Evolutionary conservation across 2,797 vertebrate species (phyloP).

Genomic region (Gallinago nigripennis): DNA sequence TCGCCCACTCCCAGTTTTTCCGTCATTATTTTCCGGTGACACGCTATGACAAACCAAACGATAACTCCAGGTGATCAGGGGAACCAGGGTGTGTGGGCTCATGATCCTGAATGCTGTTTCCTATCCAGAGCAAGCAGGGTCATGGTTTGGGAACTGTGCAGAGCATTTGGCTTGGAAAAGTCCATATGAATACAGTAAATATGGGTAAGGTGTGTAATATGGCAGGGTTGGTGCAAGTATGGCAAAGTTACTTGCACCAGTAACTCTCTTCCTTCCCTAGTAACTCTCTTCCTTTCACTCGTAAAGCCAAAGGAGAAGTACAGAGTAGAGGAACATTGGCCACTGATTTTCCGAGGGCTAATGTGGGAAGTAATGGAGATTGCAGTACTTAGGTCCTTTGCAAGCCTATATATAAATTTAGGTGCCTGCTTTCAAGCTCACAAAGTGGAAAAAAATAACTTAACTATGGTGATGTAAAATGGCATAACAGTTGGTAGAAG

Average conservation of each 20-base stretch:
- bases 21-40: slow-evolving; percentile 13
- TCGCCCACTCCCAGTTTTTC: slow-evolving; percentile 28
- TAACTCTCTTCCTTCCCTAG: neutral
- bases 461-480: neutral
- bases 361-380: neutral
- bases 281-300: neutral
- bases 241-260: neutral
- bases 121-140: neutral
- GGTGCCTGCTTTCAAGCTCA: neutral
- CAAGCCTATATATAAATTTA: neutral
- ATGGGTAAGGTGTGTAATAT: neutral
- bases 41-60: slow-evolving; percentile 6
- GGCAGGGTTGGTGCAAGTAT: neutral
- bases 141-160: neutral
- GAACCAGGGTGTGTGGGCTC: neutral
- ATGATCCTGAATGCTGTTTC: neutral
- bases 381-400: neutral
- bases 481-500: neutral
- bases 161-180: neutral
- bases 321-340: neutral
- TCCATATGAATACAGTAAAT: neutral
- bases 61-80: slow-evolving; percentile 30
- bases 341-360: neutral
- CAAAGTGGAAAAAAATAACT: neutral
- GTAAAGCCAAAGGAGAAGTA: neutral